A percentile compares a stretch with the other conserved stretches of the same genome.
Conservation (phyloP, 2,797 vertebrate species). For the Leucoraja ocellata region DNA sequence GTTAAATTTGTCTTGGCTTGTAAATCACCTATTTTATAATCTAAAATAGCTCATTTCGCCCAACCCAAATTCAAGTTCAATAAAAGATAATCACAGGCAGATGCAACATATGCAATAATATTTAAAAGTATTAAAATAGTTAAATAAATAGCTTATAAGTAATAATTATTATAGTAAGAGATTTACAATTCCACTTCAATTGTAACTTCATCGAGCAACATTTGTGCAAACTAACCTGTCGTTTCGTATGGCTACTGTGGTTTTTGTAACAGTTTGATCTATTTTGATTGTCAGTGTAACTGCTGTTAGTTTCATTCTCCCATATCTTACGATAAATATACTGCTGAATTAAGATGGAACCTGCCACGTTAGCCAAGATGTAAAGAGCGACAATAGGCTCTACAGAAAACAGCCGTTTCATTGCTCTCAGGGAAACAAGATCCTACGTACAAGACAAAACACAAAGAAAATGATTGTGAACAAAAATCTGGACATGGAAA, state of each 20-base stretch:
- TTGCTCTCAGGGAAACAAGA: slow-evolving; percentile 44
- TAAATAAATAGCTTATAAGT: no score
- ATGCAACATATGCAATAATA: not conserved
- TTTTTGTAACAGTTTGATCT: slow-evolving; percentile 60
- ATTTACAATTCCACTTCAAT: not conserved
- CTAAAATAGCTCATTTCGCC: not conserved
- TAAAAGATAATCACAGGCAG: slow-evolving; percentile 40
- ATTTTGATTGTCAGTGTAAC: slow-evolving; percentile 56
- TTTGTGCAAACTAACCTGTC: slow-evolving; percentile 55
- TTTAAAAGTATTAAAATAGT: not conserved
- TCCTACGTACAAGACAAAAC: not conserved
- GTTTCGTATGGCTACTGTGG: slow-evolving; percentile 52
- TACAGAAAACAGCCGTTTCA: slow-evolving; percentile 71
- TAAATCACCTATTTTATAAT: not conserved
- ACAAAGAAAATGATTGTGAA: slow-evolving; percentile 21
- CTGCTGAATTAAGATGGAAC: slow-evolving; percentile 69
- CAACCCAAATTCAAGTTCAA: not conserved
- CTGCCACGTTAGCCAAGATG: slow-evolving; percentile 65
- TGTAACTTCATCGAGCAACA: slow-evolving; percentile 4
- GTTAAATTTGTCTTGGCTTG: not conserved
- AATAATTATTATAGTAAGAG: not conserved
- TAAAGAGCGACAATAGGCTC: slow-evolving; percentile 81
- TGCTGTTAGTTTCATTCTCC: slow-evolving; percentile 70
- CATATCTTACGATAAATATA: slow-evolving; percentile 82
- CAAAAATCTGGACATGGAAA: not conserved